Conservation (phyloP, 2,888 invertebrate genomes). For the Piscicola geometra region DNA sequence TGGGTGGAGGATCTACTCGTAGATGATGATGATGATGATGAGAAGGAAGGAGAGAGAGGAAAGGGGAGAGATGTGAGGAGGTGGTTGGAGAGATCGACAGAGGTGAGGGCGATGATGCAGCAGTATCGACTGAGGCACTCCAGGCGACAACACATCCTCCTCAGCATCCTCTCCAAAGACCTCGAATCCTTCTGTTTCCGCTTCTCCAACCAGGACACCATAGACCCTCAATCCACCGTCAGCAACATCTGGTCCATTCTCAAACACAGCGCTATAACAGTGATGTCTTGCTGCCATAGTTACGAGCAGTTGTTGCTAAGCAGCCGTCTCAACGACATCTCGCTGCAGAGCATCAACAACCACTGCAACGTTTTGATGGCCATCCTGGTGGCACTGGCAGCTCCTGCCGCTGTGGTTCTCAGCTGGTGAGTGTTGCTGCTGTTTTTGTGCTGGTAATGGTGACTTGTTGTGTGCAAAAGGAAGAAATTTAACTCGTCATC, state of each 20-base stretch:
- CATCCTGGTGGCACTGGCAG: background rate
- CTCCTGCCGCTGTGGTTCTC: background rate
- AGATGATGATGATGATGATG: background rate
- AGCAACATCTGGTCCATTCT: background rate
- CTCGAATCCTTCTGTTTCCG: conserved; percentile 10
- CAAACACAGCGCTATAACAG: conserved; percentile 2
- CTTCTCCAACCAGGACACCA: conserved; percentile 1
- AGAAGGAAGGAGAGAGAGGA: background rate
- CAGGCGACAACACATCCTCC: background rate
- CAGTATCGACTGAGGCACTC: background rate
- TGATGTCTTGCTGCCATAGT: background rate
- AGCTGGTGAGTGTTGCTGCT: background rate
- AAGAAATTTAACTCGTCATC: too few species aligned
- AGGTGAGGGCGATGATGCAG: background rate
- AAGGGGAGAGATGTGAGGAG: background rate
- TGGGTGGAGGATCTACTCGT: background rate
- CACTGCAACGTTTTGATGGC: background rate
- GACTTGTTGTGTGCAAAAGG: too few species aligned
- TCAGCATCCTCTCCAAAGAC: background rate
- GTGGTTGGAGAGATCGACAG: background rate
- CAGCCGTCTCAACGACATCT: background rate
- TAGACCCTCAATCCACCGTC: background rate
- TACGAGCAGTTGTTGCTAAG: background rate
- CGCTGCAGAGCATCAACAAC: background rate
- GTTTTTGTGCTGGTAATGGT: too few species aligned